phyloP scores from a whole-genome alignment of 1,140 invertebrate genomes.

The Brachionus plicatilis region DNA sequence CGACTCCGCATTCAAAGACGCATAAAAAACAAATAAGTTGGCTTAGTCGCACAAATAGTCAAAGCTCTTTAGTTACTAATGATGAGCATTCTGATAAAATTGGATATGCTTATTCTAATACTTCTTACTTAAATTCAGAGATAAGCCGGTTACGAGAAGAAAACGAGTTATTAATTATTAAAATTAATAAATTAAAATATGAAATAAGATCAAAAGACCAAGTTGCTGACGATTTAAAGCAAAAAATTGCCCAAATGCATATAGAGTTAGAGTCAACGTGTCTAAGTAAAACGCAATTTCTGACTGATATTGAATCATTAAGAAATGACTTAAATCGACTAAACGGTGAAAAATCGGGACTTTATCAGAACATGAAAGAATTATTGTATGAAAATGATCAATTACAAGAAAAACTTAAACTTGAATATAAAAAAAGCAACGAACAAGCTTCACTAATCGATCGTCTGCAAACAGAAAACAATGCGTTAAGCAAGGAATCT shows the following conservation, averaged over 20 bases:
- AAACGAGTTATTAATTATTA: conserved; percentile 6
- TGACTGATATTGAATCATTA: conserved; percentile 9
- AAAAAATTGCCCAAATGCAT: conserved; percentile 37
- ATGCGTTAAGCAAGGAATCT: background rate
- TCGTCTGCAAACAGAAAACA: background rate
- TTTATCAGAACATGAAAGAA: background rate
- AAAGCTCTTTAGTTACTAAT: background rate
- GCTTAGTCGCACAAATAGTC: background rate
- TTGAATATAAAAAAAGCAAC: background rate
- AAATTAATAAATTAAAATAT: conserved; percentile 15
- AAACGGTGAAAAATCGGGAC: background rate
- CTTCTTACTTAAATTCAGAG: background rate
- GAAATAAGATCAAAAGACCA: conserved; percentile 4
- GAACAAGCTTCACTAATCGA: background rate
- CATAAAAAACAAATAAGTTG: background rate
- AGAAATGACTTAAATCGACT: background rate
- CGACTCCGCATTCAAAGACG: background rate
- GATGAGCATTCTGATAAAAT: conserved; percentile 19
- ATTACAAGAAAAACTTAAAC: background rate
- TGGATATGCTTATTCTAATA: background rate
- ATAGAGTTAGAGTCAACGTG: background rate
- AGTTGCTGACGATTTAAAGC: conserved; percentile 7
- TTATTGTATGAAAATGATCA: conserved; percentile 20
- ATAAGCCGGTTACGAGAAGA: background rate
- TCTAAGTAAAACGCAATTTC: background rate